Evolutionary conservation across 2,797 vertebrate species (phyloP), one percentile per base, ranked within the genome.

Genomic region (Erethizon dorsatum): DNA sequence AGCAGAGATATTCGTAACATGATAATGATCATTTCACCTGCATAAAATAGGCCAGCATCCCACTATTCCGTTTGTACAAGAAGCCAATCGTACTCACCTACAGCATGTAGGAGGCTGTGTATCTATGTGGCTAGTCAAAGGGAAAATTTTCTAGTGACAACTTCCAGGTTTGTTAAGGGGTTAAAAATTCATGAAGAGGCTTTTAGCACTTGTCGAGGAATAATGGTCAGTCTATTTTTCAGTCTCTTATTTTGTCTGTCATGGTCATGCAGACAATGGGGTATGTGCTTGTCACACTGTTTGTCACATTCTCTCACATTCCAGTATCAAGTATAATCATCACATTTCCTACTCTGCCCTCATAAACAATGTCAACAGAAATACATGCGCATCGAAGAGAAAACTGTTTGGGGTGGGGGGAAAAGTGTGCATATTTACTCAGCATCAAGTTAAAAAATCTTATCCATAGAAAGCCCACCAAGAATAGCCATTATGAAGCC

Each of bases 151-250:
- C 59, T 79, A 82, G 41, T 65, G 78, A 89, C 22, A 89, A 28
- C 31, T 96, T 83, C 56, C 50, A 88, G n/a, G 28, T 47, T 90
- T 83, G 73, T 85, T 54, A 95, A 61, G 20, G 79, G 77, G 85
- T 97, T 59, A 90, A 73, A 20, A 89, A 57, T 63, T 96, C 56
- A 88, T 9, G 33, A 95, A 89, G 83, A 91, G 10, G 9, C 71
- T 59, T 78, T 83, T 37, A 41, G 63, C 8, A 18, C 17, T 77
- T 91, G 50, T 96, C 87, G 80, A 54, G 41, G 31, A 69, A 59
- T 10, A 90, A 50, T 52, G 33, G 11, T 80, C 37, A 50, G n/a
- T 15, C 45, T 83, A 3, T 59, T 84, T 91, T 12, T 73, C 20
- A 7, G 8, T 47, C 41, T 94, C 73, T 94, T 47, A n/a, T 83